Conservation (phyloP, 2,113 vertebrate genomes). For the Hypanus sabinus region DNA sequence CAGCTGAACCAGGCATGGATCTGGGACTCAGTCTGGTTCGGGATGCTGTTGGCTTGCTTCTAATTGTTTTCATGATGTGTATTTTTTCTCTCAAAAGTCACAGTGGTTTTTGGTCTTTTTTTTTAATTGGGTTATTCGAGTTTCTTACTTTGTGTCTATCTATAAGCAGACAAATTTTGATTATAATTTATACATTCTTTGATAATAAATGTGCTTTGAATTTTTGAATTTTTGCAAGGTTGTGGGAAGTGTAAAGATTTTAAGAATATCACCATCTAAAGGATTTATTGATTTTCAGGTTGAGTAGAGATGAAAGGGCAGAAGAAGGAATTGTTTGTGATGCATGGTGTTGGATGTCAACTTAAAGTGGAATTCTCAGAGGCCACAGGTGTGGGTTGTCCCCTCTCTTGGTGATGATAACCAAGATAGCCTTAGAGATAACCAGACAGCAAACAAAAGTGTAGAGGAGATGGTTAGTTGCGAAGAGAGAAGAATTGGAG, state of each 20-base stretch:
- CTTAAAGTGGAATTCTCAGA: neutral
- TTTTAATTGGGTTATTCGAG: too few species aligned
- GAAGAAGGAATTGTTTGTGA: neutral
- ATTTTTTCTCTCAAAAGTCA: too few species aligned
- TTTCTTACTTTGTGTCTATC: too few species aligned
- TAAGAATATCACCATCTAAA: neutral
- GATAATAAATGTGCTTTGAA: too few species aligned
- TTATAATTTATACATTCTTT: too few species aligned
- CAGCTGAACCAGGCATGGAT: too few species aligned
- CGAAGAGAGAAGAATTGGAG: neutral
- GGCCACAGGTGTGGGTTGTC: neutral
- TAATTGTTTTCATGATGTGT: too few species aligned
- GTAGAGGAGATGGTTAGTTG: neutral
- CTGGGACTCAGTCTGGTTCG: too few species aligned
- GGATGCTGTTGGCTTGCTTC: too few species aligned
- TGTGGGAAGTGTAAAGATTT: neutral
- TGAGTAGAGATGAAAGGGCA: neutral
- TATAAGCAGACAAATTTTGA: too few species aligned
- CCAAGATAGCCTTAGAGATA: neutral
- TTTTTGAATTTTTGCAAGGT: neutral
- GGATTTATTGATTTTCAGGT: neutral
- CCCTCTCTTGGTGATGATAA: neutral
- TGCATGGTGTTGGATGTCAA: neutral
- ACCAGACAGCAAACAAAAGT: neutral
- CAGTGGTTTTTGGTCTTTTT: too few species aligned